Percentiles rank a stretch among this genome's conserved stretches.
phyloP scores from a whole-genome alignment of 2,113 vertebrate species.

The Siniperca knerii region DNA sequence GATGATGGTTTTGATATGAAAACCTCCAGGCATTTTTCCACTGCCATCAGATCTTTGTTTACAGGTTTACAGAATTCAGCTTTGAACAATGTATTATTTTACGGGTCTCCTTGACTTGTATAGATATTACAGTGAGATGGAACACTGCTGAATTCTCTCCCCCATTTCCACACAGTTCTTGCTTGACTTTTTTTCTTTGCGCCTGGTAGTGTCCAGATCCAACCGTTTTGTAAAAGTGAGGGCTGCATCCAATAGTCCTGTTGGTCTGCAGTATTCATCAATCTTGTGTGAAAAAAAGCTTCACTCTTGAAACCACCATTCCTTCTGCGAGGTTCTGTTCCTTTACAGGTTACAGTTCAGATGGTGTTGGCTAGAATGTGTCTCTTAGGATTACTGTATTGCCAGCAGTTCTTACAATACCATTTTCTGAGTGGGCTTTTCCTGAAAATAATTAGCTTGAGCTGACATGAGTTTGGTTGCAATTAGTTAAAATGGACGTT shows the following conservation, averaged over 20 bases:
- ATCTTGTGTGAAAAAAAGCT: conserved; percentile 1
- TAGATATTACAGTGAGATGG: background rate
- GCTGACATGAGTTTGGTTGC: conserved; percentile 3
- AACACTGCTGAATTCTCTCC: background rate
- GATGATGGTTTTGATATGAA: conserved; percentile 22
- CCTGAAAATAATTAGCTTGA: conserved; percentile 16
- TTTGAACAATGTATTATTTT: background rate
- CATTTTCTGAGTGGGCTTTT: background rate
- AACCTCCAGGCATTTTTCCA: background rate
- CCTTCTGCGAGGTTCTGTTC: conserved; percentile 1
- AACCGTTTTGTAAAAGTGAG: conserved; percentile 13
- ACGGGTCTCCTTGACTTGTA: background rate
- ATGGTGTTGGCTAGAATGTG: background rate
- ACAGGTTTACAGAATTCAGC: background rate
- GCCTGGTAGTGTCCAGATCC: background rate
- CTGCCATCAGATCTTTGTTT: conserved; percentile 6
- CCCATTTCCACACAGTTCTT: conserved; percentile 8
- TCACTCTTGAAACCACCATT: background rate
- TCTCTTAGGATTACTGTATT: conserved; percentile 27
- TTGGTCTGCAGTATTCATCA: conserved; percentile 14
- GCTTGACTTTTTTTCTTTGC: background rate
- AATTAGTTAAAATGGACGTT: background rate
- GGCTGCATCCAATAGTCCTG: conserved; percentile 4
- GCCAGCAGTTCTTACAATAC: conserved; percentile 27
- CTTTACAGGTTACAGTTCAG: conserved; percentile 28